phyloP scores from a whole-genome alignment of 2,797 vertebrate genomes.

The Catamblyrhynchus diadema region DNA sequence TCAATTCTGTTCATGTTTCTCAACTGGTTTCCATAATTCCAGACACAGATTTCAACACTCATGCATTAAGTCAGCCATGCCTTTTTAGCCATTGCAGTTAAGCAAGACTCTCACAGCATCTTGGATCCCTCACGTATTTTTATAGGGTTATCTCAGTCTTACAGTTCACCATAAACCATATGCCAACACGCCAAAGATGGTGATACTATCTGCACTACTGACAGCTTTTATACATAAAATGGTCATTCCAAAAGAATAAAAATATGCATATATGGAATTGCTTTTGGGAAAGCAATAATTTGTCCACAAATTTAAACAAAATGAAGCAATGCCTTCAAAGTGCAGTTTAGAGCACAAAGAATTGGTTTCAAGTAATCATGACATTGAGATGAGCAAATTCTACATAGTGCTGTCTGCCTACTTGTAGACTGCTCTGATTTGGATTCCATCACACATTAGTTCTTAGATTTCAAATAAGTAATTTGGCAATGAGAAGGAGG shows the following conservation, averaged over 20 bases:
- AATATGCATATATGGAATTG: not conserved
- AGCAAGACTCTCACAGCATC: not conserved
- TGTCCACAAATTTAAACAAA: not conserved
- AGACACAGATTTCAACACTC: not conserved
- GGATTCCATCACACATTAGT: not conserved
- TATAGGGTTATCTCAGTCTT: not conserved
- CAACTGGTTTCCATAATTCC: not conserved
- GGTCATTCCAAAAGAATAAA: not conserved
- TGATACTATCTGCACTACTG: accelerated
- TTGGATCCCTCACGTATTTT: not conserved
- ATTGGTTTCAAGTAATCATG: not conserved
- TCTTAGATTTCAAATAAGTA: not conserved
- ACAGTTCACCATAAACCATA: not conserved
- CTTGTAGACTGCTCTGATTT: not conserved
- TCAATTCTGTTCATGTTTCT: not conserved
- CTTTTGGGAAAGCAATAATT: not conserved
- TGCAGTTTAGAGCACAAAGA: not conserved
- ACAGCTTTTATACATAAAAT: not conserved
- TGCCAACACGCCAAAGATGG: not conserved
- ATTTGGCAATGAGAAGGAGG: not conserved
- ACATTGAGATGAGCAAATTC: not conserved
- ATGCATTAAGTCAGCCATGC: not conserved
- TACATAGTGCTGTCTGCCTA: not conserved
- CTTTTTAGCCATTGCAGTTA: not conserved
- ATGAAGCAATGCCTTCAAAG: not conserved